These are phyloP conservation scores for Teinopalpus imperialis DNA, from an alignment of 2,888 invertebrate genomes.

Conservation along the genomic window DNA sequence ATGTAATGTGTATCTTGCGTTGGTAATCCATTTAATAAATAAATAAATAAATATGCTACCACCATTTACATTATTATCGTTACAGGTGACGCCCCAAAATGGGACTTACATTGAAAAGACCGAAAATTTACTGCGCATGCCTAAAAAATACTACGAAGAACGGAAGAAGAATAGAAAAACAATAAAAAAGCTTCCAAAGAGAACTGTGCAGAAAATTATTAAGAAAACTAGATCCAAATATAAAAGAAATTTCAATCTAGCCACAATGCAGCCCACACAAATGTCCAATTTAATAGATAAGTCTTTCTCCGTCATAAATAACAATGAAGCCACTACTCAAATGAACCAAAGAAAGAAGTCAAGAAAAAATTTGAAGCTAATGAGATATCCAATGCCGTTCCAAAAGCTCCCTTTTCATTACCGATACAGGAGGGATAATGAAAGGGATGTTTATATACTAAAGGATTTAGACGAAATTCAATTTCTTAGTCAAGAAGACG, in stretches of 20 bases:
- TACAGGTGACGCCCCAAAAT: constrained; percentile 38
- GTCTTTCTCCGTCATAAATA: constrained; percentile 36
- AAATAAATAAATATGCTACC: too few species aligned
- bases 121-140: constrained; percentile 57
- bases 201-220: constrained; percentile 71
- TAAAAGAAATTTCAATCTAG: constrained; percentile 43
- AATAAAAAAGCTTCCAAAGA: constrained; percentile 54
- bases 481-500: constrained; percentile 50
- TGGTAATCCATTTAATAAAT: too few species aligned
- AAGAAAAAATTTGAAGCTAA: constrained; percentile 44
- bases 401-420: constrained; percentile 41
- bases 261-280: constrained; percentile 39
- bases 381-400: constrained; percentile 58
- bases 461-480: constrained; percentile 64
- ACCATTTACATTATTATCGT: too few species aligned
- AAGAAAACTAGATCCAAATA: constrained; percentile 53
- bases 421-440: constrained; percentile 45
- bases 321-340: constrained; percentile 44
- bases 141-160: constrained; percentile 44
- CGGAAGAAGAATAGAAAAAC: constrained; percentile 41
- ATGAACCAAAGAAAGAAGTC: constrained; percentile 43
- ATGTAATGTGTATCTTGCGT: too few species aligned
- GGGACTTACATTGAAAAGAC: constrained; percentile 56
- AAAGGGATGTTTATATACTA: constrained; percentile 49
- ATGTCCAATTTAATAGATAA: constrained; percentile 32